A percentile compares a stretch with the other conserved stretches of the same genome.
Conservation (phyloP, 1,140 invertebrate genomes). For the Bombus superbus region DNA sequence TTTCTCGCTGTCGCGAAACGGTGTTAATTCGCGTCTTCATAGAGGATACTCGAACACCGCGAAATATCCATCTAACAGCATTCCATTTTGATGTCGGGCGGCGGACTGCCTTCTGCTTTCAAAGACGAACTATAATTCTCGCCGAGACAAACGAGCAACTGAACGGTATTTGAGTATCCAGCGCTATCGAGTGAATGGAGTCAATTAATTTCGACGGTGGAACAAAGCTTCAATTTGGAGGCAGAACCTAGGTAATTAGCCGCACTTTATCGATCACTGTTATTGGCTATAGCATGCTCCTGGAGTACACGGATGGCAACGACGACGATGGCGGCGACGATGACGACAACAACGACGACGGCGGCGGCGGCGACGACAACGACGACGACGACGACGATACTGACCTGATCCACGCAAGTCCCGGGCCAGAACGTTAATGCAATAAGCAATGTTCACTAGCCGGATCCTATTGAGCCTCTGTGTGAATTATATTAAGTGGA, state of each 20-base stretch:
- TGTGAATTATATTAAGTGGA: slow-evolving; percentile 40
- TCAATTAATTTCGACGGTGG: slow-evolving; percentile 77
- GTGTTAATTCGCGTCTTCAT: slow-evolving; percentile 10
- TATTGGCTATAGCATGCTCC: slow-evolving; percentile 71
- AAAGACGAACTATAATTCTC: slow-evolving; percentile 63
- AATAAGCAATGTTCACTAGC: slow-evolving; percentile 61
- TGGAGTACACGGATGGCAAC: slow-evolving; percentile 55
- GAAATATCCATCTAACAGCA: neutral
- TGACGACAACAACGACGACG: slow-evolving; percentile 41
- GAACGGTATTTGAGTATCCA: slow-evolving; percentile 64
- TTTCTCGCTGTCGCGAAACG: neutral
- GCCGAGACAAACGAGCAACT: slow-evolving; percentile 60
- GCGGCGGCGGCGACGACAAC: slow-evolving; percentile 5
- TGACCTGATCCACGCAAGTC: slow-evolving; percentile 52
- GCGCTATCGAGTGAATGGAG: slow-evolving; percentile 76
- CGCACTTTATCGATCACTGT: slow-evolving; percentile 79
- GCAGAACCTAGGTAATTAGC: slow-evolving; percentile 76
- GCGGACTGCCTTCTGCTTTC: slow-evolving; percentile 17
- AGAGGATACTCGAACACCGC: neutral
- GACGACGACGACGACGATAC: neutral
- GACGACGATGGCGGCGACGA: neutral
- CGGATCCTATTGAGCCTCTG: slow-evolving; percentile 45
- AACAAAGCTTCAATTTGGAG: slow-evolving; percentile 79
- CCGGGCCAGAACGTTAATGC: slow-evolving; percentile 62
- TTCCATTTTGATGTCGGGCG: neutral